Base-by-base conservation (phyloP, 2,888 invertebrate genomes). In the Hydropsyche betteni region DNA sequence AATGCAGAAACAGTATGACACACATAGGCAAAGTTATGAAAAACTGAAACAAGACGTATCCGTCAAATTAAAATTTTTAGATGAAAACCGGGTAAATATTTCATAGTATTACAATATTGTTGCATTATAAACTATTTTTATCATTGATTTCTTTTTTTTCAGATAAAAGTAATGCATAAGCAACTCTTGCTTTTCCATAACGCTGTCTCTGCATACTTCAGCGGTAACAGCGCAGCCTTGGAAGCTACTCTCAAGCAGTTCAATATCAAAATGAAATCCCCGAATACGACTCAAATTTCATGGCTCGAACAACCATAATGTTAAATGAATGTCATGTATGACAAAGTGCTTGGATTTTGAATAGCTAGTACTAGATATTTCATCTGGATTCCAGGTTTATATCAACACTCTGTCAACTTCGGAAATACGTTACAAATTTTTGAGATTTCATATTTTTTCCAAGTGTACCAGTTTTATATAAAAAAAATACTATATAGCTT, bases 91-190 rank as follows among this genome's bases (percentile, higher is more conserved):
- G 89, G 97, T 97, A 86, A 86, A 86, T 81, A 71, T 58, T 69
- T 10, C 7, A 58, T 14, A 14, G 0, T 10, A 50, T 36, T 5
- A 76, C 53, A 24, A 24, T 24, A 24, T 24, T 2, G 2, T 24
- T 24, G 24, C 24, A 24, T 24, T 24, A 24, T 24, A 24, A 24
- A 24, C 24, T 2, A 24, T 24, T 24, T 24, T 24, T 1, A 8
- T 61, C 36, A 38, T 53, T 14, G 64, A 64, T 34, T 76, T 53
- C 51, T 78, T 44, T 78, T 77, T 44, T 85, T 86, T n/a, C 86
- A 98, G 96, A 94, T 98, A 82, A 98, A 98, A 87, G 98, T 98
- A 81, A 98, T 99, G 98, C 97, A 98, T 87, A 98, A 98, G 84
- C 98, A 99, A 84, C 88, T 99, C 80, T 88, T 98, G 75, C 87